Evolutionary conservation across 1,140 invertebrate genomes (phyloP).

Genomic region (Ephestia elutella): DNA sequence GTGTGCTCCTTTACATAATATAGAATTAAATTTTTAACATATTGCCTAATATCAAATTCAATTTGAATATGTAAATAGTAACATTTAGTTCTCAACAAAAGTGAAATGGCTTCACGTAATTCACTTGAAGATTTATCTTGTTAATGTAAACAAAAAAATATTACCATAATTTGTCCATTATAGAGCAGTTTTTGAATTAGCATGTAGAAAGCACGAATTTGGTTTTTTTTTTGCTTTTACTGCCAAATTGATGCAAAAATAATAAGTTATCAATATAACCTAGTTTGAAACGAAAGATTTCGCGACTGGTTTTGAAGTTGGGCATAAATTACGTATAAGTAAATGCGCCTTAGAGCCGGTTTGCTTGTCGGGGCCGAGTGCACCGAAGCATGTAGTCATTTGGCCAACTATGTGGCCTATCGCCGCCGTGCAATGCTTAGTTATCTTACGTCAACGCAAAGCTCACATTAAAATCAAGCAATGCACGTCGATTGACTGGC

Average conservation of each 20-base stretch:
- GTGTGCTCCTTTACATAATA: constrained; percentile 13
- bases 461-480: too few relatives aligned
- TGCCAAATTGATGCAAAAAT: too few relatives aligned
- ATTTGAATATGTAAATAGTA: constrained; percentile 14
- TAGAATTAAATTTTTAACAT: constrained; percentile 8
- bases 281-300: neutral
- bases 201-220: constrained; percentile 3
- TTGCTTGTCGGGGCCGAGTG: constrained; percentile 10
- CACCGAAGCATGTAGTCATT: constrained; percentile 6
- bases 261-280: neutral
- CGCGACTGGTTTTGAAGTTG: neutral
- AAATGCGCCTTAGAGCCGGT: neutral
- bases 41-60: constrained; percentile 10
- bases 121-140: neutral
- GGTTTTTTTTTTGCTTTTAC: neutral
- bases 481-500: too few relatives aligned
- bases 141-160: constrained; percentile 1
- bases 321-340: neutral
- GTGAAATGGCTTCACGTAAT: constrained; percentile 18
- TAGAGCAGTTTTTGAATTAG: constrained; percentile 2
- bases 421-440: too few relatives aligned
- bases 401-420: too few relatives aligned
- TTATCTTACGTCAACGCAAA: too few relatives aligned
- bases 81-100: constrained; percentile 11
- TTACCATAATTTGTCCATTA: neutral